Evolutionary conservation across 92 coral and sea anemone genomes (phyloP).

Genomic region (Meandrina meandrites): DNA sequence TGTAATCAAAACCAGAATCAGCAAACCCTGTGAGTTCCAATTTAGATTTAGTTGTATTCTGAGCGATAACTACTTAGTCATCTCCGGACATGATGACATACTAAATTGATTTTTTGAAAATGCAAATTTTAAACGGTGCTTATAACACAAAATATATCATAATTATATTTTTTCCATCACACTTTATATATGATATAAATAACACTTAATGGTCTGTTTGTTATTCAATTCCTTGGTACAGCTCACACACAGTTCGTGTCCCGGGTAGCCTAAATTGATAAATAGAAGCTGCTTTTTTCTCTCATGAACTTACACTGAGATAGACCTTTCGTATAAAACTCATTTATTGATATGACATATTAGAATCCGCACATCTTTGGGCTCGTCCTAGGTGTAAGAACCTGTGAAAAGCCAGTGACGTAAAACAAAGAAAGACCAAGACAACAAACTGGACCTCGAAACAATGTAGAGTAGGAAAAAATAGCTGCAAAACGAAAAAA

Average conservation of each 20-base stretch:
- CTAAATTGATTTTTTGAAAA: not conserved
- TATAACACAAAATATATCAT: not conserved
- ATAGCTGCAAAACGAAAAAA: no score
- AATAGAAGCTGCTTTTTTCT: no score
- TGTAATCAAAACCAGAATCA: not conserved
- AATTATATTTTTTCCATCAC: not conserved
- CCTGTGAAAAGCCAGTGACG: no score
- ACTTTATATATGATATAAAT: not conserved
- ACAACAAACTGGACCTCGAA: no score
- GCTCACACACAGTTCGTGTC: not conserved
- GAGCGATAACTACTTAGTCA: not conserved
- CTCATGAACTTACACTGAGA: no score
- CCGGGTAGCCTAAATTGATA: not conserved
- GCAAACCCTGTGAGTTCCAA: not conserved
- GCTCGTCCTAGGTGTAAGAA: no score
- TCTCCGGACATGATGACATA: not conserved
- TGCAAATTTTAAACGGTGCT: not conserved
- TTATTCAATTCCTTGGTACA: not conserved
- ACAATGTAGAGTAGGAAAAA: no score
- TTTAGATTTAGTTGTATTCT: not conserved
- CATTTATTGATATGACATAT: no score
- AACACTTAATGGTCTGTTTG: not conserved
- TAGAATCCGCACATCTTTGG: no score
- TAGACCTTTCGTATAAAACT: no score
- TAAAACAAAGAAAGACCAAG: no score